A percentile compares a stretch with the other conserved stretches of the same genome.
These are phyloP conservation scores for Lithobates pipiens DNA, from an alignment of 2,797 vertebrate genomes.

Conservation along the genomic window DNA sequence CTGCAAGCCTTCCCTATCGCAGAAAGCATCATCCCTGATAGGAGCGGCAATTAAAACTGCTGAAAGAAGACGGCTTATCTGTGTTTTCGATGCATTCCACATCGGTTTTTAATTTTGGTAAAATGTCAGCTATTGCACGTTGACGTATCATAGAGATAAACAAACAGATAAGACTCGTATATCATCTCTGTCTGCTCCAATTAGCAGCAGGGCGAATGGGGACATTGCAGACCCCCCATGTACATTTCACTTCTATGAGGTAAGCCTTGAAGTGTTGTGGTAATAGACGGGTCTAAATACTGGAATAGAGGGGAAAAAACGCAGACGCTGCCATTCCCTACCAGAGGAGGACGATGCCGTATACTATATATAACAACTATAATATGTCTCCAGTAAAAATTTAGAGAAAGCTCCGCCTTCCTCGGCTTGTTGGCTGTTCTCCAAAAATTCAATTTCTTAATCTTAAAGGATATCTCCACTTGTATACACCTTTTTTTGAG, in stretches of 20 bases:
- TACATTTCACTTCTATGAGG: neutral
- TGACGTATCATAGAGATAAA: neutral
- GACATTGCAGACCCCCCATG: neutral
- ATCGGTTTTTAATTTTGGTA: neutral
- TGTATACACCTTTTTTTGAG: too few species aligned
- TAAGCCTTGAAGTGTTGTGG: neutral
- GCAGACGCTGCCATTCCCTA: too few species aligned
- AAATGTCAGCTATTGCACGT: neutral
- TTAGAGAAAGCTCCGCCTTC: too few species aligned
- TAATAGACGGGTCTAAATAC: too few species aligned
- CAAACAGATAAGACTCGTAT: constrained; percentile 6
- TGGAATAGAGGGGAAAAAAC: too few species aligned
- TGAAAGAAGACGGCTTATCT: constrained; percentile 13
- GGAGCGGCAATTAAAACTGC: constrained; percentile 28
- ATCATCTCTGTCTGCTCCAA: neutral
- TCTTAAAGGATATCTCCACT: too few species aligned
- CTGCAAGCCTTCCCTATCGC: constrained; percentile 1
- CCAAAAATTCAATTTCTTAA: too few species aligned
- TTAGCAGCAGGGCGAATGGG: neutral
- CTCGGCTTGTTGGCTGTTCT: too few species aligned
- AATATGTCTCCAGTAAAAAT: too few species aligned
- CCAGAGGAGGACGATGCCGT: too few species aligned
- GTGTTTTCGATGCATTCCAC: constrained; percentile 14
- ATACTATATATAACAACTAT: too few species aligned
- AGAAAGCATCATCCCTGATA: neutral